Percentiles rank a stretch among this genome's conserved stretches.
Conservation (phyloP, 2,888 invertebrate species). For the Steinernema scapterisci region DNA sequence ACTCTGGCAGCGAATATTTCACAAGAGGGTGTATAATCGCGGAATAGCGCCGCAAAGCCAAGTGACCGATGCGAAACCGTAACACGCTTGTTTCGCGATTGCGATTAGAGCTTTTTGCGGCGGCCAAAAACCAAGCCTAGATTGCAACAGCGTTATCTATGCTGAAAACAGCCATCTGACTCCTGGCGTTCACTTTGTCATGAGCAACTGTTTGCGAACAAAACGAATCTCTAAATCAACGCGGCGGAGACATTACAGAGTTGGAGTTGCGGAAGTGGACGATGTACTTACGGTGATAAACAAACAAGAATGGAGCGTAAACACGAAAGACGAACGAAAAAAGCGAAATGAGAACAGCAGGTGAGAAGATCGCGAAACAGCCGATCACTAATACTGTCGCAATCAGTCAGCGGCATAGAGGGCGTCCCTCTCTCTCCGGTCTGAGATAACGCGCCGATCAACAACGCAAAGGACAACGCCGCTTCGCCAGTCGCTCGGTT, state of each 20-base stretch:
- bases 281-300: neutral
- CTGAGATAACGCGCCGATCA: slow-evolving; percentile 31
- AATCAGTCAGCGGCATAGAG: slow-evolving; percentile 22
- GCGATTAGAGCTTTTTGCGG: no score
- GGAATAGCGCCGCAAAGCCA: no score
- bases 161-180: no score
- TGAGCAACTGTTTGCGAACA: no score
- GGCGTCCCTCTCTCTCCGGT: slow-evolving; percentile 12
- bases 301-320: neutral
- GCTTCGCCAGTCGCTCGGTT: slow-evolving; percentile 2
- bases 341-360: neutral
- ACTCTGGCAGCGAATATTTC: no score
- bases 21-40: no score
- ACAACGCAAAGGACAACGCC: slow-evolving; percentile 28
- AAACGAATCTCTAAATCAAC: no score
- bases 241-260: neutral
- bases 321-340: neutral
- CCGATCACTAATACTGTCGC: slow-evolving; percentile 16
- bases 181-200: no score
- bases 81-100: no score
- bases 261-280: neutral
- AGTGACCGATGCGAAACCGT: no score
- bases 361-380: slow-evolving; percentile 9
- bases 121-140: neutral
- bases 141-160: slow-evolving; percentile 20